Evolutionary conservation across 1,140 invertebrate species (phyloP).

Genomic region (Melanaphis sacchari): DNA sequence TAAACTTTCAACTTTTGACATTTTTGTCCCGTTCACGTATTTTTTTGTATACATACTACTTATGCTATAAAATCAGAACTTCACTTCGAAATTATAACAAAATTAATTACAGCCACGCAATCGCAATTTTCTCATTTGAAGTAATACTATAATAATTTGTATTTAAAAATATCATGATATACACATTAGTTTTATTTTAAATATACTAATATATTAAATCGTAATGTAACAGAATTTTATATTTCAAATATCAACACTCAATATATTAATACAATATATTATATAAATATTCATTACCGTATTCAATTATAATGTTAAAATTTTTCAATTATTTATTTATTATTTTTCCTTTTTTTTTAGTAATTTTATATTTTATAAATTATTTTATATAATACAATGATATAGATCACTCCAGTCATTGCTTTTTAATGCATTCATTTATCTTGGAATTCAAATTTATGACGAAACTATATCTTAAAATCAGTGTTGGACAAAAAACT

Average conservation of each 20-base stretch:
- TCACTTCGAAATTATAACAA: neutral
- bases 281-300: no score
- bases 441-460: neutral
- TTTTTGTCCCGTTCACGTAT: neutral
- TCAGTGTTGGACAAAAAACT: neutral
- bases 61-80: neutral
- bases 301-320: neutral
- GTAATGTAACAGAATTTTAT: neutral
- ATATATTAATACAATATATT: neutral
- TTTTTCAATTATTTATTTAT: no score
- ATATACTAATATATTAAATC: neutral
- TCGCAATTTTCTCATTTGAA: neutral
- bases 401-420: neutral
- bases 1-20: neutral
- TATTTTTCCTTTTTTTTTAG: neutral
- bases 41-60: neutral
- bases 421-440: neutral
- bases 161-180: neutral
- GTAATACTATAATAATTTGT: neutral
- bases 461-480: neutral
- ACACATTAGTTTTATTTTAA: neutral
- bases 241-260: neutral
- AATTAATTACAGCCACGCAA: neutral
- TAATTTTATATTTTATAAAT: neutral
- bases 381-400: neutral